phyloP scores from a whole-genome alignment of 2,113 vertebrate genomes.

The Leiothrix lutea region DNA sequence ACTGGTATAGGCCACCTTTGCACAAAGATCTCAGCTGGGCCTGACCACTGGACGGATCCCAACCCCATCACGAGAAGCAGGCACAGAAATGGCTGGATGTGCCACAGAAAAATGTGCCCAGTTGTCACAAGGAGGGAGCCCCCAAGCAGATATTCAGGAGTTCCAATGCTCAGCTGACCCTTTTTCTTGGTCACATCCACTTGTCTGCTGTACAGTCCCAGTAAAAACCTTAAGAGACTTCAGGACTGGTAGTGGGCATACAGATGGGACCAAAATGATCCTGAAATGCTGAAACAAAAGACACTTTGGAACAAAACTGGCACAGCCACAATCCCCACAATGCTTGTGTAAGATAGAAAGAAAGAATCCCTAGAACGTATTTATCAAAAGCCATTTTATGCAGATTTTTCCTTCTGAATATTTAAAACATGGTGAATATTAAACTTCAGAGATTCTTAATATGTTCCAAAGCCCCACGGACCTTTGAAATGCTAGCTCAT shows the following conservation, averaged over 20 bases:
- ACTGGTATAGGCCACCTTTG: not conserved
- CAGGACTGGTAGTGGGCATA: not conserved
- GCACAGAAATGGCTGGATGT: not conserved
- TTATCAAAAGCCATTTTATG: conserved; percentile 64
- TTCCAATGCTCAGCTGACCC: not conserved
- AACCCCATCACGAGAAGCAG: not conserved
- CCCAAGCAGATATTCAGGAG: not conserved
- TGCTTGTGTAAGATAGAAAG: not conserved
- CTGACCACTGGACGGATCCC: not conserved
- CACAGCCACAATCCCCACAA: conserved; percentile 26
- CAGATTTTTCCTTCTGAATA: conserved; percentile 52
- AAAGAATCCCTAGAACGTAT: conserved; percentile 27
- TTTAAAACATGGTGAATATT: conserved; percentile 55
- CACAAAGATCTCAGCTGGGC: not conserved
- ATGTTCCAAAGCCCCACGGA: not conserved
- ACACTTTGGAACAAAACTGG: conserved; percentile 13
- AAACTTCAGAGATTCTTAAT: conserved; percentile 58
- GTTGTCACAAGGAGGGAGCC: not conserved
- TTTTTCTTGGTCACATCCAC: not conserved
- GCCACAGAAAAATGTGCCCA: not conserved
- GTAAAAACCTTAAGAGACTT: not conserved
- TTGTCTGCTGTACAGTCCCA: not conserved
- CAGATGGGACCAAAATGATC: not conserved
- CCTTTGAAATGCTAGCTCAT: conserved; percentile 64
- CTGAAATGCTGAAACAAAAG: not conserved